Base-by-base conservation (phyloP, 1,140 invertebrate species). In the Uloborus diversus region DNA sequence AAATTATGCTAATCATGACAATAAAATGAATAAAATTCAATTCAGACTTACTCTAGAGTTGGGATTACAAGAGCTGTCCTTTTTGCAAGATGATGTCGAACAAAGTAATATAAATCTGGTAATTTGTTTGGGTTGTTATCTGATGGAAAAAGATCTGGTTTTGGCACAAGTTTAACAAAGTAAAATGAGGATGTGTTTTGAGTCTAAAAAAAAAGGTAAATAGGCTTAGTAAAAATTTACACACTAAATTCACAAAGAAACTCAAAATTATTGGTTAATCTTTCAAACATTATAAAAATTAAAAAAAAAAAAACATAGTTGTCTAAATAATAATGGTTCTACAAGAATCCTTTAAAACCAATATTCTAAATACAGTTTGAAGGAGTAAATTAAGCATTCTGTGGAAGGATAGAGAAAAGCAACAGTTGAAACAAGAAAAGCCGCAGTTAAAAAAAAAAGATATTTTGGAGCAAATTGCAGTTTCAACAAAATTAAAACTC, bases 21-120 rank as follows among this genome's bases (percentile, higher is more conserved):
- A 28, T 17, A 61, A 61, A 32, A 30, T 28, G 14, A 13, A 28
- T 13, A 61, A 32, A 3, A 1, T 17, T 14, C 5, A 4, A n/a
- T 23, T 28, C 61, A 14, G n/a, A 47, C 75, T 78, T 85, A 75
- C 62, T 91, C 90, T 59, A 91, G 82, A 84, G 89, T 88, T 23
- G 90, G 89, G 83, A 91, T 90, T 17, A 91, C 87, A 78, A 87
- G 86, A 79, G 88, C 89, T 14, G 86, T 87, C 35, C 89, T 88
- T 62, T 88, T 89, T 25, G 88, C 85, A 81, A 89, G 87, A 82
- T 90, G 88, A 47, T 89, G 89, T 79, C 89, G 88, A 28, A 90
- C 89, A 81, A 91, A 91, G 82, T 89, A 91, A 88, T 89, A 91
- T 1, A 91, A 83, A 2, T 89, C 85, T 23, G 88, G 86, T 37